phyloP scores from a whole-genome alignment of 2,888 invertebrate species.

The Ypsolopha sequella region DNA sequence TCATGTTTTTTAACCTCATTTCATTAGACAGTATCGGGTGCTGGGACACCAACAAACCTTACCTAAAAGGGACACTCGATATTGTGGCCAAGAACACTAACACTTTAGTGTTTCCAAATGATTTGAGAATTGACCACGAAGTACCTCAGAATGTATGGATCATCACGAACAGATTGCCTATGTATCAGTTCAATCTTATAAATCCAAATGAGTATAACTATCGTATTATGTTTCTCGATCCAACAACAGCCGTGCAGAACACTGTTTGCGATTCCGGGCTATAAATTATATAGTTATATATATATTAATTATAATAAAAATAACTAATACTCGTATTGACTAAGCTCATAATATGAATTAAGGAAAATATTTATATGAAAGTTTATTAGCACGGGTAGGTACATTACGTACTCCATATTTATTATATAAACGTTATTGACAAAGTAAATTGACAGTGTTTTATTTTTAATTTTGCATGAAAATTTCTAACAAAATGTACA shows the following conservation, averaged over 20 bases:
- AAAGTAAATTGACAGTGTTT: too few relatives aligned
- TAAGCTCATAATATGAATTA: neutral
- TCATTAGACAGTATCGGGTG: constrained; percentile 84
- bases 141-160: constrained; percentile 80
- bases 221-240: constrained; percentile 77
- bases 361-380: neutral
- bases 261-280: constrained; percentile 65
- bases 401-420: too few relatives aligned
- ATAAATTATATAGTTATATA: too few relatives aligned
- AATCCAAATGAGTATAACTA: constrained; percentile 79
- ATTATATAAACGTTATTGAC: too few relatives aligned
- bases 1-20: constrained; percentile 87
- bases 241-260: constrained; percentile 70
- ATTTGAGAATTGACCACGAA: constrained; percentile 81
- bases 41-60: constrained; percentile 85
- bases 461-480: too few relatives aligned
- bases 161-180: constrained; percentile 80
- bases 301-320: too few relatives aligned
- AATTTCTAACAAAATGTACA: too few relatives aligned
- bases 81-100: constrained; percentile 73
- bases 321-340: too few relatives aligned
- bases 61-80: constrained; percentile 73
- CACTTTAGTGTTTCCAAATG: constrained; percentile 84
- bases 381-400: too few relatives aligned
- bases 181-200: constrained; percentile 79